Evolutionary conservation across 2,113 vertebrate genomes (phyloP), one percentile per base, ranked within the genome.

Genomic region (Chinchilla lanigera): DNA sequence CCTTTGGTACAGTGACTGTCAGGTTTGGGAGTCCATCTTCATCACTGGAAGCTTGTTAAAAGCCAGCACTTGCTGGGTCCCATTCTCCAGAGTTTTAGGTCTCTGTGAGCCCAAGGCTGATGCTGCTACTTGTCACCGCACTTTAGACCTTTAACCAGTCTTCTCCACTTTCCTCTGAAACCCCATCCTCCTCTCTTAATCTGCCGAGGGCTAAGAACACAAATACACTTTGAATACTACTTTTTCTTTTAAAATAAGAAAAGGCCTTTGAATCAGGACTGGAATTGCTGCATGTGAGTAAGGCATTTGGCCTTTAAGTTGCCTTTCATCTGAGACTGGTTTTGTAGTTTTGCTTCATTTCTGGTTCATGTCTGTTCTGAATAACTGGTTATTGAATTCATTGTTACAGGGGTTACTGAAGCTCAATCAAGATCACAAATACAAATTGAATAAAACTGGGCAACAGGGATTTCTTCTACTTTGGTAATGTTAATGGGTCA

Each of bases 381-480:
- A 67, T 92, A 81, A 69, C 41, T 93, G 75, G 41, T 90, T 82
- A 44, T 65, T 95, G 41, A 85, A 54, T 95, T 73, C 52, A 67
- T 94, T 87, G 73, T 96, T 90, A 67, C 19, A 84, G 78, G 71
- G 19, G 67, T 92, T 87, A 52, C 30, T 61, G 41, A 94, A 90
- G 50, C 78, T 83, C n/a, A 89, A 30, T 85, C 26, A 89, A 65
- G 65, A 65, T 56, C 71, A 89, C 84, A 96, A 47, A 75, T 73
- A 80, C 4, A 95, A 16, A 92, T 75, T 84, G 20, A 97, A 47
- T 67, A 93, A 90, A 96, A 85, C 13, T 85, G 41, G 77, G 73
- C 38, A 63, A 38, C 33, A 47, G 50, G 81, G 44, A 84, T 86
- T 84, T 89, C 41, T 89, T 47, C 47, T 81, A 38, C 73, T 13